A percentile compares a stretch with the other conserved stretches of the same genome.
Evolutionary conservation across 2,888 invertebrate species (phyloP).

Genomic region (Liodrosophila aerea): DNA sequence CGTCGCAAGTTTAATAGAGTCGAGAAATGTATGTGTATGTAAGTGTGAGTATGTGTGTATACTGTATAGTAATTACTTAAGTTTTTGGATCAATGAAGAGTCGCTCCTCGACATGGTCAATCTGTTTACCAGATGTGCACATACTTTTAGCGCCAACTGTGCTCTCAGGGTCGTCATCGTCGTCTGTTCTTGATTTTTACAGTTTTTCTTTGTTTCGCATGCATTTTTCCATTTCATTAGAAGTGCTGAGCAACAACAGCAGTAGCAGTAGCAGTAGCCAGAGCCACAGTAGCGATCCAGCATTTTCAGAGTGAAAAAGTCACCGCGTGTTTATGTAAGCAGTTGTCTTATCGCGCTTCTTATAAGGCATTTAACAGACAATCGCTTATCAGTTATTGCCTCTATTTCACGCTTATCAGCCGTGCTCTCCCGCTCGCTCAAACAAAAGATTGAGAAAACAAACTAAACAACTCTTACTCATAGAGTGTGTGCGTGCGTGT

Average conservation of each 20-base stretch:
- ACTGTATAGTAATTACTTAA: slow-evolving; percentile 38
- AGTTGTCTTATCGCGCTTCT: slow-evolving; percentile 30
- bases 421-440: slow-evolving; percentile 18
- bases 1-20: slow-evolving; percentile 39
- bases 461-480: slow-evolving; percentile 49
- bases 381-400: slow-evolving; percentile 67
- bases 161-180: slow-evolving; percentile 49
- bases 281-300: slow-evolving; percentile 5
- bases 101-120: slow-evolving; percentile 50
- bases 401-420: slow-evolving; percentile 55
- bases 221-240: slow-evolving; percentile 58
- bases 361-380: slow-evolving; percentile 16
- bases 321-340: slow-evolving; percentile 17
- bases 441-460: slow-evolving; percentile 77
- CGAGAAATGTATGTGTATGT: slow-evolving; percentile 5
- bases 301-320: slow-evolving; percentile 24
- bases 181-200: slow-evolving; percentile 43
- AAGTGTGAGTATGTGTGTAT: slow-evolving; percentile 6
- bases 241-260: slow-evolving; percentile 33
- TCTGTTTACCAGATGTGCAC: slow-evolving; percentile 67
- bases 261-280: slow-evolving; percentile 11
- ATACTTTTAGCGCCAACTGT: slow-evolving; percentile 54
- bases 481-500: background rate
- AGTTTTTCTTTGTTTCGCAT: slow-evolving; percentile 46
- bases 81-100: slow-evolving; percentile 52